phyloP scores from a whole-genome alignment of 2,888 invertebrate species.

The Mythimna impura region DNA sequence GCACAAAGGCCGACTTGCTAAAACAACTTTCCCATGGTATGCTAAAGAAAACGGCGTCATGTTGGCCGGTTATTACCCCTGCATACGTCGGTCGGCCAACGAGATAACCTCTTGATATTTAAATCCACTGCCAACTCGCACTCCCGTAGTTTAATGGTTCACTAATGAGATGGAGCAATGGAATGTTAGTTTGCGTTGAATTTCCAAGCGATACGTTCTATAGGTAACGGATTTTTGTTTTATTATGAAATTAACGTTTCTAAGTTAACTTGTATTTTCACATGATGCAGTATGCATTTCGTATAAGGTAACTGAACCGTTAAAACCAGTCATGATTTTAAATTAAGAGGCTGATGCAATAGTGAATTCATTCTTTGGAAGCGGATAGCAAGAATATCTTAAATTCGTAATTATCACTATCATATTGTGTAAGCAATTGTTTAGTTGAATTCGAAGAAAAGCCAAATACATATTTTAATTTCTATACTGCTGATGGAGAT shows the following conservation, averaged over 20 bases:
- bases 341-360: constrained; percentile 32
- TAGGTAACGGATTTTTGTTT: constrained; percentile 31
- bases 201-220: constrained; percentile 20
- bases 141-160: constrained; percentile 25
- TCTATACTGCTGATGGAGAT: too few species aligned
- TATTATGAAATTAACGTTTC: constrained; percentile 32
- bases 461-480: background rate
- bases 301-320: constrained; percentile 26
- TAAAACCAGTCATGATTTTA: constrained; percentile 26
- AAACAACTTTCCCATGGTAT: constrained; percentile 62
- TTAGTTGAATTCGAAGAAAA: background rate
- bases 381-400: background rate
- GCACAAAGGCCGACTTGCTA: constrained; percentile 47
- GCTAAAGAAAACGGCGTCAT: constrained; percentile 50
- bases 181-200: constrained; percentile 1
- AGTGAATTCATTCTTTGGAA: constrained; percentile 1
- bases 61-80: constrained; percentile 57
- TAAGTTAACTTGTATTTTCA: constrained; percentile 35
- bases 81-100: constrained; percentile 41
- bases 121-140: constrained; percentile 30
- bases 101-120: constrained; percentile 51
- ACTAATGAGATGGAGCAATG: constrained; percentile 27
- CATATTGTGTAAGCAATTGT: constrained; percentile 13
- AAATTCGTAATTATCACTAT: constrained; percentile 6
- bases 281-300: constrained; percentile 28